These are phyloP conservation scores for Nasua narica DNA, from an alignment of 2,797 vertebrate species.

Conservation along the genomic window DNA sequence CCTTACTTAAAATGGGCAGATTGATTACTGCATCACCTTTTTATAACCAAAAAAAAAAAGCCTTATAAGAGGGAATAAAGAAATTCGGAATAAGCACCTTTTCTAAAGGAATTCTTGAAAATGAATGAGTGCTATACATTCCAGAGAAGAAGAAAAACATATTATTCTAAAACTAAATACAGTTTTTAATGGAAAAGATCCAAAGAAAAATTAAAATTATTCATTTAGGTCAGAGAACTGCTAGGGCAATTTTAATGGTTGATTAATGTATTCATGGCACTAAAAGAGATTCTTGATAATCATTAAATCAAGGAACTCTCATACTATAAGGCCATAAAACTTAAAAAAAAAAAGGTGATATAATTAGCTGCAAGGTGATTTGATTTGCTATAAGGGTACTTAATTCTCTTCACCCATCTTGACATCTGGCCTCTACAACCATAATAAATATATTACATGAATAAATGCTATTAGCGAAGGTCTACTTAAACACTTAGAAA, in stretches of 20 bases:
- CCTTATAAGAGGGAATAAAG: background rate
- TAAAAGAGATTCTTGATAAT: background rate
- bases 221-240: background rate
- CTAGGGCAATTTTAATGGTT: background rate
- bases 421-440: background rate
- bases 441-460: background rate
- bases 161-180: background rate
- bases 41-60: background rate
- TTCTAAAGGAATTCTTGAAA: background rate
- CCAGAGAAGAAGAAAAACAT: background rate
- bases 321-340: background rate
- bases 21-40: background rate
- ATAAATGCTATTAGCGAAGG: background rate
- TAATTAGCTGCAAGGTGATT: background rate
- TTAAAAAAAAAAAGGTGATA: background rate
- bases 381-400: background rate
- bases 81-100: background rate
- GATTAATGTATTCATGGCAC: background rate
- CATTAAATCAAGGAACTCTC: slow-evolving; percentile 4
- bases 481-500: background rate
- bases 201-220: background rate
- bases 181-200: background rate
- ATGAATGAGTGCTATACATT: background rate
- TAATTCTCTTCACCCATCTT: background rate
- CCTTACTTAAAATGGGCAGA: background rate